Evolutionary conservation across 2,888 invertebrate species (phyloP), one percentile per base, ranked within the genome.

Genomic region (Saturnia pavonia): DNA sequence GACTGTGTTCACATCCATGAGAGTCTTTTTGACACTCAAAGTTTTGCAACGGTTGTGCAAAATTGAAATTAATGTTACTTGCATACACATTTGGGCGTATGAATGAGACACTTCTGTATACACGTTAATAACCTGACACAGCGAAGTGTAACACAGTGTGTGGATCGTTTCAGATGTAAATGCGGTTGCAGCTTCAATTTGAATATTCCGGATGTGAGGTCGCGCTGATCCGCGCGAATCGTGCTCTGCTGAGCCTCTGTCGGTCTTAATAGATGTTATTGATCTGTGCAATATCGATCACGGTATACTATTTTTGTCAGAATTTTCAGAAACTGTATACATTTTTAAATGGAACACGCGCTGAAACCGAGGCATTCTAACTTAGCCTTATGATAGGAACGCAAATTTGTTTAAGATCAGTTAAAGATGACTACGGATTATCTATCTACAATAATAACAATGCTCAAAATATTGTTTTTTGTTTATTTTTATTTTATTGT

Each of bases 91-190:
- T 22, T 54, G n/a, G 22, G 11, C 11, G 27, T 16, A 16, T 60
- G 14, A 60, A 60, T 34, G 34, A 16, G 14, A 65, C n/a, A 19
- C 1, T n/a, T 40, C 40, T 40, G 19, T 40, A 40, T 65, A 65
- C n/a, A 65, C 19, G 65, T 40, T 65, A 65, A 65, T 65, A 65
- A 40, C 40, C 40, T 11, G 40, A 65, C 65, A 65, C 40, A 65
- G 65, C 11, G n/a, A 65, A 65, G 65, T 74, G 69, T 75, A 76
- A 75, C 75, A 68, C 66, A 72, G 72, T 73, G 74, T 74, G 76
- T 74, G 75, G 74, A 74, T 74, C 77, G 76, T 77, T 78, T 77
- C 77, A 76, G 74, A 78, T 77, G 78, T 74, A 76, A 78, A 77
- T 78, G 76, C 43, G 72, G 69, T 65, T 40, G 71, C 65, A 71